Conservation (phyloP, 1,140 invertebrate genomes). For the Drosophila bocqueti region DNA sequence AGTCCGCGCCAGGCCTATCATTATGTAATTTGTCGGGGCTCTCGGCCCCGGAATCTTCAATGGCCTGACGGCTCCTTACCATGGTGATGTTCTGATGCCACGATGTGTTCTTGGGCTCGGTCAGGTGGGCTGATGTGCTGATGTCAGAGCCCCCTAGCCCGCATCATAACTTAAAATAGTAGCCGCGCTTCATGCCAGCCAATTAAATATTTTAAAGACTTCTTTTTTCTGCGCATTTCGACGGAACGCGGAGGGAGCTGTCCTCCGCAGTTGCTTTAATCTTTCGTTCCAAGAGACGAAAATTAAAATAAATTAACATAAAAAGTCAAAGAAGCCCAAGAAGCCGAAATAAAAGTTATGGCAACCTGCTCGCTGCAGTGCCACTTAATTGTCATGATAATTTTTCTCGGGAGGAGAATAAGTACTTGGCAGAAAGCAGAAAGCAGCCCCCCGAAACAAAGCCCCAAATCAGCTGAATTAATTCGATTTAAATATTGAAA, state of each 20-base stretch:
- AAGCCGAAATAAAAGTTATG: constrained; percentile 54
- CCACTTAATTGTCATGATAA: constrained; percentile 77
- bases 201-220: constrained; percentile 75
- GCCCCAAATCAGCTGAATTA: constrained; percentile 16
- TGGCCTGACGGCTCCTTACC: constrained; percentile 40
- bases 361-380: constrained; percentile 50
- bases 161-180: constrained; percentile 81
- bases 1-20: constrained; percentile 53
- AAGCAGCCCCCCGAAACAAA: constrained; percentile 32
- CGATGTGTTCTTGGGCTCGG: constrained; percentile 4
- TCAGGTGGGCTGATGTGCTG: constrained; percentile 42
- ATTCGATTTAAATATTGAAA: constrained; percentile 48
- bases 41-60: constrained; percentile 42
- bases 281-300: constrained; percentile 45
- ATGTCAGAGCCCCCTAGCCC: constrained; percentile 59
- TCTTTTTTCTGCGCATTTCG: constrained; percentile 46
- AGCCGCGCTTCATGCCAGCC: constrained; percentile 56
- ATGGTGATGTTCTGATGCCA: constrained; percentile 4
- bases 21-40: constrained; percentile 73
- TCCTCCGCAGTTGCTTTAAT: constrained; percentile 64
- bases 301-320: constrained; percentile 81
- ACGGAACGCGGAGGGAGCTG: constrained; percentile 18
- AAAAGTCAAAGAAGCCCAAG: constrained; percentile 62
- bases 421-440: constrained; percentile 44
- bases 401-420: constrained; percentile 24